Conservation (phyloP, 1,140 invertebrate species). For the Adoxophyes honmai region DNA sequence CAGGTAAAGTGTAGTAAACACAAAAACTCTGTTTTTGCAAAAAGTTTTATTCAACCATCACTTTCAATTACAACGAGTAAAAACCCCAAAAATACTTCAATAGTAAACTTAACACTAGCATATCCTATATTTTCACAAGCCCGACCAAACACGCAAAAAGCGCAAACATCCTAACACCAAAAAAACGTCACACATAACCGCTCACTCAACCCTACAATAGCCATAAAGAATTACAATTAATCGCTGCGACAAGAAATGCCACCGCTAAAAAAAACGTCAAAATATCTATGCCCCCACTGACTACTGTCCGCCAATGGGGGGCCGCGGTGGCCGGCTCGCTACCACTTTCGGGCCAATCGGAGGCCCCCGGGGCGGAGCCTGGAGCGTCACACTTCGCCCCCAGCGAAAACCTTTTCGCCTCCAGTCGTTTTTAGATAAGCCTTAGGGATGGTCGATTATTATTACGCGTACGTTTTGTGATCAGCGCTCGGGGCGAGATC, state of each 20-base stretch:
- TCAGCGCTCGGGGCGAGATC: conserved; percentile 51
- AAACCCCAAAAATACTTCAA: background rate
- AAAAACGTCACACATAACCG: conserved; percentile 45
- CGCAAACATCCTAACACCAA: conserved; percentile 23
- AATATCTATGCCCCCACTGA: conserved; percentile 55
- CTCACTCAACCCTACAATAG: conserved; percentile 72
- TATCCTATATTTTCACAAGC: conserved; percentile 26
- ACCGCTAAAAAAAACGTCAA: conserved; percentile 70
- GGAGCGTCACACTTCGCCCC: conserved; percentile 66
- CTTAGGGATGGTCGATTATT: conserved; percentile 73
- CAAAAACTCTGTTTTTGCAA: background rate
- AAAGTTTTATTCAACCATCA: background rate
- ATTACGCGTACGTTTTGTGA: conserved; percentile 65
- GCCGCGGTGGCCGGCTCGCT: conserved; percentile 33
- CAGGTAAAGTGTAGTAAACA: background rate
- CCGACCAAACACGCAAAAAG: conserved; percentile 33
- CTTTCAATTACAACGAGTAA: background rate
- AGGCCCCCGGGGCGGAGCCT: conserved; percentile 64
- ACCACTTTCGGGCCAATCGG: conserved; percentile 61
- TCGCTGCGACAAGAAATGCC: conserved; percentile 63
- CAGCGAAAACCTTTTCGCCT: conserved; percentile 74
- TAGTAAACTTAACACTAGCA: conserved; percentile 20
- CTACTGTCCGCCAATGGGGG: conserved; percentile 56
- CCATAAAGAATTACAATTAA: conserved; percentile 72
- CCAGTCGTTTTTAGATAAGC: conserved; percentile 75